These are phyloP conservation scores for Salvelinus alpinus DNA, from an alignment of 2,113 vertebrate species.

Conservation along the genomic window DNA sequence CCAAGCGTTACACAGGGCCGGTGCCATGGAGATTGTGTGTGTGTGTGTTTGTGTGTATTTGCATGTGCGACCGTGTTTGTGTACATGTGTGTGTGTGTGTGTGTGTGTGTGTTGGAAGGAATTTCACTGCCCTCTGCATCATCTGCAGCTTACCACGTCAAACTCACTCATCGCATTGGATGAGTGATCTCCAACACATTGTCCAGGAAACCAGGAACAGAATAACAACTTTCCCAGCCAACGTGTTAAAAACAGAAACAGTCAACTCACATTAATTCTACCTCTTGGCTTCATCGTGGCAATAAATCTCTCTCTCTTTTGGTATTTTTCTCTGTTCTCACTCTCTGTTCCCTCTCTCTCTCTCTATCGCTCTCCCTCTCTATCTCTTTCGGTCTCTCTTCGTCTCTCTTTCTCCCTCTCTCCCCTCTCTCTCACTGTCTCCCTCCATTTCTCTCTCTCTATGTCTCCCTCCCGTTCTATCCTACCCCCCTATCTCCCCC, in stretches of 20 bases:
- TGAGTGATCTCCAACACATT: neutral
- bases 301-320: neutral
- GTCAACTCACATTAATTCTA: neutral
- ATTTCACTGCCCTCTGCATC: neutral
- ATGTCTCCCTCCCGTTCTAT: too few species aligned
- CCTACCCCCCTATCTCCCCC: neutral
- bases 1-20: neutral
- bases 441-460: too few species aligned
- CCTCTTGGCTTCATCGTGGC: neutral
- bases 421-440: too few species aligned
- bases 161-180: neutral
- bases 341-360: neutral
- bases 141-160: neutral
- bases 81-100: neutral
- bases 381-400: neutral
- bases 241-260: neutral
- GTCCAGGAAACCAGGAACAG: constrained; percentile 2
- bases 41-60: neutral
- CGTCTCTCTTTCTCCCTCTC: neutral
- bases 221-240: neutral
- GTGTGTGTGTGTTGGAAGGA: neutral
- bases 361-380: neutral
- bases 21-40: constrained; percentile 6
- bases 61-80: neutral
- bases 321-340: neutral